These are phyloP conservation scores for Caenorhabditis virilis DNA, from an alignment of 2,888 invertebrate species.

Conservation along the genomic window DNA sequence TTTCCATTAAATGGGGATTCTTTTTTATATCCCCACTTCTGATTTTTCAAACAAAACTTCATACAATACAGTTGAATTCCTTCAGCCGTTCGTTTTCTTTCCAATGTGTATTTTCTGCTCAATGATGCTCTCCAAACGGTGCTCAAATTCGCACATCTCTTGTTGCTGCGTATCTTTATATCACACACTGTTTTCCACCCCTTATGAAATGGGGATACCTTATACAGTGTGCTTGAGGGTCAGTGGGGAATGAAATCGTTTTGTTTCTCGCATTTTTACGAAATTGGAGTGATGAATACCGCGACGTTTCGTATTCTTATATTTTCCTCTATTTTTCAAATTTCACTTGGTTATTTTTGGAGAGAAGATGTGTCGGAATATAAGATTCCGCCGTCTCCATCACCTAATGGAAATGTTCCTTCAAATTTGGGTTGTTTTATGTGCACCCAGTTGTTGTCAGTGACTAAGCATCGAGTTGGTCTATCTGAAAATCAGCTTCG, in stretches of 20 bases:
- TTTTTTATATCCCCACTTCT: too few species aligned
- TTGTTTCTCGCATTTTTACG: too few species aligned
- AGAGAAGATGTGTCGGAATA: conserved; percentile 6
- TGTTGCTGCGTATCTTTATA: conserved; percentile 20
- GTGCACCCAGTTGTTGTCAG: conserved; percentile 57
- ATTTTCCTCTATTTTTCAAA: conserved; percentile 1
- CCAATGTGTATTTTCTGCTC: neutral
- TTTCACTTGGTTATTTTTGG: conserved; percentile 21
- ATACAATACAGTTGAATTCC: too few species aligned
- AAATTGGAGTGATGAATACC: too few species aligned
- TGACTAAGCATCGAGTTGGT: conserved; percentile 59
- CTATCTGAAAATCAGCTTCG: conserved; percentile 56
- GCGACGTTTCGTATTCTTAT: conserved; percentile 4
- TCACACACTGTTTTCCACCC: too few species aligned
- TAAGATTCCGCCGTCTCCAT: conserved; percentile 1
- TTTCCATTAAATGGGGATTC: too few species aligned
- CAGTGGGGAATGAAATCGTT: too few species aligned
- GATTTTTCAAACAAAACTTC: too few species aligned
- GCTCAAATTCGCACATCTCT: conserved; percentile 42
- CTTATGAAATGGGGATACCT: too few species aligned
- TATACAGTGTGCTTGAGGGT: too few species aligned
- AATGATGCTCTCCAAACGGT: conserved; percentile 20
- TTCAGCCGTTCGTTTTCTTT: too few species aligned
- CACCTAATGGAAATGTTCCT: conserved; percentile 15
- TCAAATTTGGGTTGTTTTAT: conserved; percentile 60